phyloP scores from a whole-genome alignment of 2,888 invertebrate genomes.

The Lottia scabra region DNA sequence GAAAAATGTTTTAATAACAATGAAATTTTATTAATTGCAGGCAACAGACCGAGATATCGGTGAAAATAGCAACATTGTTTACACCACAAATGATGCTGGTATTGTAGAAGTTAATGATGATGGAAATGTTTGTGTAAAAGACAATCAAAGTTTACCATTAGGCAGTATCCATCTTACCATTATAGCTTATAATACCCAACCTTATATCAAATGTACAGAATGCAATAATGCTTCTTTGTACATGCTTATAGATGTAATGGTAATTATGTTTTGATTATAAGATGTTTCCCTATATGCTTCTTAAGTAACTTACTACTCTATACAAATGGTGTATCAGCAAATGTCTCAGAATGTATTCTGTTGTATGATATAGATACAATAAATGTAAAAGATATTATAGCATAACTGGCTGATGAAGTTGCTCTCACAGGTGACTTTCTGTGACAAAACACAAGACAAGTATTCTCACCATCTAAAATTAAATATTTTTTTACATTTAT shows the following conservation, averaged over 20 bases:
- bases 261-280: not conserved
- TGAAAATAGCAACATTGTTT: slow-evolving; percentile 9
- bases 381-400: too few species aligned
- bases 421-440: too few species aligned
- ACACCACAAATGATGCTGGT: slow-evolving; percentile 1
- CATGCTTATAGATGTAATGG: slow-evolving; percentile 3
- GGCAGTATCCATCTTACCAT: slow-evolving; percentile 7
- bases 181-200: slow-evolving; percentile 8
- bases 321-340: too few species aligned
- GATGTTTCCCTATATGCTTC: too few species aligned
- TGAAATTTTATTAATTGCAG: not conserved
- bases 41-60: slow-evolving; percentile 14
- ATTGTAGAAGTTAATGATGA: not conserved
- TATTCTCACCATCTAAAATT: too few species aligned
- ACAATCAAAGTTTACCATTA: not conserved
- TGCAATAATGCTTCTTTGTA: slow-evolving; percentile 8
- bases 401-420: too few species aligned
- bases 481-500: not conserved
- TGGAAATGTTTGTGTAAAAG: slow-evolving; percentile 2
- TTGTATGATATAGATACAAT: too few species aligned
- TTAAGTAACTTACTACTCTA: too few species aligned
- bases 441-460: too few species aligned
- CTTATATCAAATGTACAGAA: slow-evolving; percentile 1
- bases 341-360: too few species aligned
- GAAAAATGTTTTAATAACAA: too few species aligned